Base-by-base conservation (phyloP, 2,888 invertebrate genomes). In the Cephus sareptanus region DNA sequence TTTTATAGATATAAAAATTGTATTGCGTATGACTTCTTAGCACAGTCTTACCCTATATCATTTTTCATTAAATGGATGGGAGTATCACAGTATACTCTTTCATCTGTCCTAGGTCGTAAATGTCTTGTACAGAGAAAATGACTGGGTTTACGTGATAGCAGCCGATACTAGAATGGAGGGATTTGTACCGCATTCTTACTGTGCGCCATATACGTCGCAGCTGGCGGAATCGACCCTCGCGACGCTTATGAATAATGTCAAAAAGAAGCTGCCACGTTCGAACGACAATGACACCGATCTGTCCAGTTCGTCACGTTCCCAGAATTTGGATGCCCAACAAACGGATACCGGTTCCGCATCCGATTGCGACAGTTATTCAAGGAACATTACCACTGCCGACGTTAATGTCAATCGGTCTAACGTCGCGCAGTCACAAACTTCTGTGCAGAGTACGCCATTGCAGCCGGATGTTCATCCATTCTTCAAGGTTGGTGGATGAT, bases 81-180 rank as follows among this genome's bases (percentile, higher is more conserved):
- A 56, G 56, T 23, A 56, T 56, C 56, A 56, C 23, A 23, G 56
- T 56, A 56, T 56, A 56, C 56, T 56, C 56, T 23, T 33, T 71
- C 33, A 71, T 34, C 34, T 71, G 71, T 71, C 33, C 71, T 90
- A 95, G 94, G 95, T 97, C 89, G 98, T 98, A n/a, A 97, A 98
- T 92, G 96, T 98, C 81, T 92, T 98, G 81, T 98, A 98, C 92
- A 94, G 98, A 84, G 98, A 98, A 92, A 98, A 98, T 90, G 98
- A 98, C 92, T 98, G 98, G 98, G 98, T 98, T 12, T 98, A 98
- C 92, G 98, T 98, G 1, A 97, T 98, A 89, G 96, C 97, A 3
- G 96, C 97, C 74, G 97, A 97, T 86, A 96, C 97, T 31, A 93
- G 97, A 76, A 95, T 96, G 89, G 98, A 98, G 91, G 98, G 98